Percentiles rank a stretch among this genome's conserved stretches.
phyloP scores from a whole-genome alignment of 2,797 vertebrate genomes.

The Spinus pinus region DNA sequence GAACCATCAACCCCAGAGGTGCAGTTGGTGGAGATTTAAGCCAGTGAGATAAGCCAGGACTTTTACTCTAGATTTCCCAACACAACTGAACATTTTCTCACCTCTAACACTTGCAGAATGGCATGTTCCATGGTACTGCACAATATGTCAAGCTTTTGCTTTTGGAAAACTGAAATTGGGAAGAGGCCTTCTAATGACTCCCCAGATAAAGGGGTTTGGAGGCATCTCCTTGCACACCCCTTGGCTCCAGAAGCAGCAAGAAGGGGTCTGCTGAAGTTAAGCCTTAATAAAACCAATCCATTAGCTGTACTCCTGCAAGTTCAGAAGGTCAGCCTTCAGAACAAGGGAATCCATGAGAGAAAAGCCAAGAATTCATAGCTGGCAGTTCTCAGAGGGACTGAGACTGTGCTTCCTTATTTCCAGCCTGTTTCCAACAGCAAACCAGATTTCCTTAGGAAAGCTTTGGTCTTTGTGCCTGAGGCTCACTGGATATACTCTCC shows the following conservation, averaged over 20 bases:
- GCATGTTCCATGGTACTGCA: not conserved
- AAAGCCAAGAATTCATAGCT: not conserved
- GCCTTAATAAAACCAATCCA: not conserved
- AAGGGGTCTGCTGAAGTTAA: not conserved
- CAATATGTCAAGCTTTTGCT: not conserved
- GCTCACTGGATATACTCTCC: not conserved
- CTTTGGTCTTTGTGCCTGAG: not conserved
- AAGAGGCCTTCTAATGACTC: not conserved
- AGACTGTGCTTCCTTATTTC: not conserved
- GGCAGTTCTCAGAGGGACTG: not conserved
- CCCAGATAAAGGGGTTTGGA: not conserved
- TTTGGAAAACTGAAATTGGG: not conserved
- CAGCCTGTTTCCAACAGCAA: not conserved
- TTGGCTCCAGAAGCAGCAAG: not conserved
- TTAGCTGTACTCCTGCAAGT: not conserved
- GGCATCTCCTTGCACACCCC: not conserved
- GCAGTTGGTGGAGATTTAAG: not conserved
- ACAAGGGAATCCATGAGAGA: not conserved
- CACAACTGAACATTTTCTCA: not conserved
- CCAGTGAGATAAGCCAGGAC: not conserved
- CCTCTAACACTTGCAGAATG: not conserved
- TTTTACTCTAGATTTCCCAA: not conserved
- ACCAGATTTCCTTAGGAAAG: not conserved
- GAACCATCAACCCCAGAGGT: not conserved
- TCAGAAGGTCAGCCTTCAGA: not conserved